phyloP scores from a whole-genome alignment of 2,888 invertebrate genomes.

The Argyresthia albistria region DNA sequence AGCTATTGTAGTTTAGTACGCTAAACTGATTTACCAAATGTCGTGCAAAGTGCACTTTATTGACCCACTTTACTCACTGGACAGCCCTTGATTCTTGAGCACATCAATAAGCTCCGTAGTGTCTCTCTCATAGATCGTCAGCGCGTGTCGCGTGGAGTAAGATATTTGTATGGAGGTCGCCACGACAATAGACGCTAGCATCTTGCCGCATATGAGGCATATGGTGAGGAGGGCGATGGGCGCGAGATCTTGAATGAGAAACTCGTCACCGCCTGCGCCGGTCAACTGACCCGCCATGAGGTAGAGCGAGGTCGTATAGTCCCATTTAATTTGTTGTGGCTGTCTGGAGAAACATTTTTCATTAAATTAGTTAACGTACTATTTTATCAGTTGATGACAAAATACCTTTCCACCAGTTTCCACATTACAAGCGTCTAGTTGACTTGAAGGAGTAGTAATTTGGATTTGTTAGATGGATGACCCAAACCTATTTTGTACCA shows the following conservation, averaged over 20 bases:
- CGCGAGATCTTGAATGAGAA: slow-evolving; percentile 25
- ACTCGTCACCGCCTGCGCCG: slow-evolving; percentile 51
- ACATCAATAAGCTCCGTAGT: slow-evolving; percentile 46
- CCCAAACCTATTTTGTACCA: too few species aligned
- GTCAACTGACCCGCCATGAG: slow-evolving; percentile 42
- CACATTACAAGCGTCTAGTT: too few species aligned
- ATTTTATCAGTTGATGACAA: too few species aligned
- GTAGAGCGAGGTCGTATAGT: slow-evolving; percentile 52
- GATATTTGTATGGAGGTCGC: slow-evolving; percentile 51
- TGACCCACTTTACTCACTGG: slow-evolving; percentile 35
- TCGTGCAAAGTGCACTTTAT: neutral
- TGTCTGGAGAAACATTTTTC: slow-evolving; percentile 24
- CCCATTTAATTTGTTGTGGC: slow-evolving; percentile 38
- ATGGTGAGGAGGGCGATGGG: slow-evolving; percentile 38
- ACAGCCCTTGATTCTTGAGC: slow-evolving; percentile 54
- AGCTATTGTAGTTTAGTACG: too few species aligned
- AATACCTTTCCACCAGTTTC: too few species aligned
- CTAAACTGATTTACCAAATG: too few species aligned
- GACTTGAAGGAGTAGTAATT: too few species aligned
- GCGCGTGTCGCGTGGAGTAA: slow-evolving; percentile 44
- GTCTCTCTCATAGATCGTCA: slow-evolving; percentile 43
- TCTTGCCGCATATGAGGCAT: slow-evolving; percentile 46
- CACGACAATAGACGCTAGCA: slow-evolving; percentile 47
- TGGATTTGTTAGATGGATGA: too few species aligned
- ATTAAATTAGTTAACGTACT: neutral